Percentiles rank a stretch among this genome's conserved stretches.
These are phyloP conservation scores for Burhinus oedicnemus DNA, from an alignment of 2,113 vertebrate species.

Conservation along the genomic window DNA sequence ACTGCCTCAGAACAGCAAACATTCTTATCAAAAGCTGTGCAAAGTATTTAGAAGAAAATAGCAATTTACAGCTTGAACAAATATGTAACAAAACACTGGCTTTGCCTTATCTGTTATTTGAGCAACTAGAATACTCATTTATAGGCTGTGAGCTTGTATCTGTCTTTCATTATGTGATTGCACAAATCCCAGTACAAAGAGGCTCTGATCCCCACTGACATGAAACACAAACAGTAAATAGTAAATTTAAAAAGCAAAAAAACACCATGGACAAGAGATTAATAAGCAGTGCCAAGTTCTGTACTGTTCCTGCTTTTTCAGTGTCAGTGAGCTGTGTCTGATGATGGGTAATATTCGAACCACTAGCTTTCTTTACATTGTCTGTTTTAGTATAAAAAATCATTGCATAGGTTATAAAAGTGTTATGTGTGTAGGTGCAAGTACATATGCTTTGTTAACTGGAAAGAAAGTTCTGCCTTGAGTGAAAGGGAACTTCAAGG, in stretches of 20 bases:
- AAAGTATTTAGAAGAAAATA: conserved; percentile 3
- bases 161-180: not conserved
- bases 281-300: not conserved
- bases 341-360: not conserved
- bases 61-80: not conserved
- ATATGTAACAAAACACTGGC: not conserved
- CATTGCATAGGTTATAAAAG: not conserved
- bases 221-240: not conserved
- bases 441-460: not conserved
- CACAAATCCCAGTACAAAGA: not conserved
- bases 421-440: not conserved
- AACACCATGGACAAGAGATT: not conserved
- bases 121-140: not conserved
- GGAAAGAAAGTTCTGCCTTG: not conserved
- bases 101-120: not conserved
- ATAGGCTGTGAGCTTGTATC: not conserved
- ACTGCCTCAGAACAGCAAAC: not conserved
- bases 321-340: not conserved
- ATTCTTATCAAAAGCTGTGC: not conserved
- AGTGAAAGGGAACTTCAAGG: not conserved
- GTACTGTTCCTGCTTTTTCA: not conserved
- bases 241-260: not conserved
- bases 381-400: not conserved
- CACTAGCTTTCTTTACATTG: not conserved
- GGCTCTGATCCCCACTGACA: not conserved